Evolutionary conservation across 2,888 invertebrate species (phyloP).

Genomic region (Stenchaetothrips biformis): DNA sequence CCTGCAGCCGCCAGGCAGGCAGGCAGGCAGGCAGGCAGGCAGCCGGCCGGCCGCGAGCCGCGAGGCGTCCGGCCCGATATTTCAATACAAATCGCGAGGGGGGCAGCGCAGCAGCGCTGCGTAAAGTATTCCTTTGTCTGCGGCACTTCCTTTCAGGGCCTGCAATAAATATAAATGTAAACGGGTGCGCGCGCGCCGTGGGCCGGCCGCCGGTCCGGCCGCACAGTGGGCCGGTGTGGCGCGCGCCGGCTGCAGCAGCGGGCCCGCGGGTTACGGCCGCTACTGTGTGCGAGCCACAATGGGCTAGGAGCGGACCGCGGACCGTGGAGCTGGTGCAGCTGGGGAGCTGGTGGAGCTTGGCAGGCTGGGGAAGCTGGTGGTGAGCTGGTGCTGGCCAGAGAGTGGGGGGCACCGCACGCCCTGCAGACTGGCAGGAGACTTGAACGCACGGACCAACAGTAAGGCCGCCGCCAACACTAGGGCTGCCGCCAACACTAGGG

Average conservation of each 20-base stretch:
- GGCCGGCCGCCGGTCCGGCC: slow-evolving; percentile 40
- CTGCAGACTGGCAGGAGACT: too few species aligned
- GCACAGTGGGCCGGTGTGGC: background rate
- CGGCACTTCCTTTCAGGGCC: background rate
- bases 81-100: slow-evolving; percentile 43
- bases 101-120: slow-evolving; percentile 44
- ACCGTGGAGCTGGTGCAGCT: background rate
- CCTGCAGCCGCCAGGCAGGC: slow-evolving; percentile 43
- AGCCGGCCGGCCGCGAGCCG: too few species aligned
- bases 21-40: too few species aligned
- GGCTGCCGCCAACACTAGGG: too few species aligned
- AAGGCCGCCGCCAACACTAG: too few species aligned
- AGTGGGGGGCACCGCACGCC: too few species aligned
- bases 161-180: slow-evolving; percentile 9
- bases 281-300: background rate
- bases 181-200: background rate
- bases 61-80: slow-evolving; percentile 44
- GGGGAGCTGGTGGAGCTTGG: too few species aligned
- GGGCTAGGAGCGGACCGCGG: background rate
- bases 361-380: too few species aligned
- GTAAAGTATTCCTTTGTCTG: background rate
- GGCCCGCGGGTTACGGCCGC: background rate
- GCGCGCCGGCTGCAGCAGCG: background rate
- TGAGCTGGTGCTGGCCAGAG: too few species aligned
- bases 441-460: too few species aligned